Evolutionary conservation across 2,888 invertebrate genomes (phyloP).

Genomic region (Enchytraeus crypticus): DNA sequence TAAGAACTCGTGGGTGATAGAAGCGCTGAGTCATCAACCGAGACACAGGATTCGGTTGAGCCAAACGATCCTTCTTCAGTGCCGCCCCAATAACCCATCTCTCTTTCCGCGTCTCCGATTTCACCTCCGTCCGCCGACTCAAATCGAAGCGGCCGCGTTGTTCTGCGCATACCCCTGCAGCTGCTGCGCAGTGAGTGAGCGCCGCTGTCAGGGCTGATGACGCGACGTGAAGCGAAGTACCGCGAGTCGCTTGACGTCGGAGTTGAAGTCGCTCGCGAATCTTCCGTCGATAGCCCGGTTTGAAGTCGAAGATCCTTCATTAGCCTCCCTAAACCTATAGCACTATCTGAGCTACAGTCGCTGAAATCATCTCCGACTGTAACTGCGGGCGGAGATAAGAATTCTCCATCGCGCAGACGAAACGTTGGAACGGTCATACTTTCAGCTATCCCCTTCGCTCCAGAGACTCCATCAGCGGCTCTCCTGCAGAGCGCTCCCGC

Average conservation of each 20-base stretch:
- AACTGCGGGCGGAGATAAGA: too few species aligned
- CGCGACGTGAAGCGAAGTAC: neutral
- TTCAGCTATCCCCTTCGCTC: neutral
- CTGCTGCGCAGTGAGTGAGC: neutral
- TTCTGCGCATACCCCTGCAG: neutral
- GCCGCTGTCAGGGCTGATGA: neutral
- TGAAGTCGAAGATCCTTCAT: neutral
- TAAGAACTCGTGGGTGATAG: conserved; percentile 26
- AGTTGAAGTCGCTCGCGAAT: neutral
- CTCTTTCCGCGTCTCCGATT: conserved; percentile 23
- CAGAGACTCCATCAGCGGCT: neutral
- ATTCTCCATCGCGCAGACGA: too few species aligned
- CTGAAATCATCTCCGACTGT: neutral
- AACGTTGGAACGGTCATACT: too few species aligned
- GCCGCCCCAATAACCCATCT: conserved; percentile 5
- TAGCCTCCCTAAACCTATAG: neutral
- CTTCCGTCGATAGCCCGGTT: too few species aligned
- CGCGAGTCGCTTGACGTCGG: neutral
- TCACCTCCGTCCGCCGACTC: conserved; percentile 13
- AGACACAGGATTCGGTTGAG: conserved; percentile 26
- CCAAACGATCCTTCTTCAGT: conserved; percentile 15
- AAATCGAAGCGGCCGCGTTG: neutral
- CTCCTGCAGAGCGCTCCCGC: neutral
- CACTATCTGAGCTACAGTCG: neutral
- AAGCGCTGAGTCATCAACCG: conserved; percentile 24